These are phyloP conservation scores for Phyllopteryx taeniolatus DNA, from an alignment of 2,113 vertebrate species.

Conservation along the genomic window DNA sequence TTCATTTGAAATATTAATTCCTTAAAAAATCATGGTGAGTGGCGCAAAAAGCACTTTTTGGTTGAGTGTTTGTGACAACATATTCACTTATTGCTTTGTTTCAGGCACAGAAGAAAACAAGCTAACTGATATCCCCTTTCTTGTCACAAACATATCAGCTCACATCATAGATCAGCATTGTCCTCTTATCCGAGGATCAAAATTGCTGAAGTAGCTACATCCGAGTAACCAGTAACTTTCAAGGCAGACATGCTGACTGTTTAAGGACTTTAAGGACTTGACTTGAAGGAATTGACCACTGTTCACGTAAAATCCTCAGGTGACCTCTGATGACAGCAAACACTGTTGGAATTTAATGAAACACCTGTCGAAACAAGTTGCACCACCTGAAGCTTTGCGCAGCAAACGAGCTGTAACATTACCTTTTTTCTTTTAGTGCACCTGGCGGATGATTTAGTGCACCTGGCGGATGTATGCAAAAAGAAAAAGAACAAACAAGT, in stretches of 20 bases:
- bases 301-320: neutral
- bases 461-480: conserved; percentile 57
- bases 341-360: conserved; percentile 47
- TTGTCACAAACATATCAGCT: no score
- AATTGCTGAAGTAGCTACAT: neutral
- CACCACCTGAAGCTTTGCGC: conserved; percentile 49
- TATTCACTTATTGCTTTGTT: no score
- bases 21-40: no score
- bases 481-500: conserved; percentile 45
- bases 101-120: neutral
- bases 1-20: no score
- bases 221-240: neutral
- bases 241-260: neutral
- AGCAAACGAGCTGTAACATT: conserved; percentile 66
- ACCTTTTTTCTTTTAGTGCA: conserved; percentile 49
- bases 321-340: conserved; percentile 24
- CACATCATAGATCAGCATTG: no score
- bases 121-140: no score
- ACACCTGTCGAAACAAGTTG: conserved; percentile 54
- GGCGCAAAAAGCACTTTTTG: no score
- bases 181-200: neutral
- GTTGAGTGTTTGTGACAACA: no score
- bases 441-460: conserved; percentile 47
- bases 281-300: neutral
- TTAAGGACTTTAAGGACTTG: neutral